Evolutionary conservation across 2,888 invertebrate species (phyloP).

Genomic region (Protula sp.): DNA sequence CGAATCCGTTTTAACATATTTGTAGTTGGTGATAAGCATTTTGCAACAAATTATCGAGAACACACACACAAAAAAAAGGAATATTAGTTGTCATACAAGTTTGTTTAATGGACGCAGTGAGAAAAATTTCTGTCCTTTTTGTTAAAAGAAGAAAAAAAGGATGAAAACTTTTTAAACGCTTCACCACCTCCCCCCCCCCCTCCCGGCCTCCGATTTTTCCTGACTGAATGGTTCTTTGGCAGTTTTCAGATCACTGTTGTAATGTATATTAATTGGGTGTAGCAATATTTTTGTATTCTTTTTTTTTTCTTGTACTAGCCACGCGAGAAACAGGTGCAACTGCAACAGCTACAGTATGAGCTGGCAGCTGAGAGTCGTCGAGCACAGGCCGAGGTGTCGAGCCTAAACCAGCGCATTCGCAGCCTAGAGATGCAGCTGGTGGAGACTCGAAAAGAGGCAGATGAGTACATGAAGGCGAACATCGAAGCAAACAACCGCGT

Average conservation of each 20-base stretch:
- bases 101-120: no score
- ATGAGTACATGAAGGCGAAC: slow-evolving; percentile 48
- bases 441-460: slow-evolving; percentile 48
- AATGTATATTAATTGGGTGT: no score
- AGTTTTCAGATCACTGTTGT: no score
- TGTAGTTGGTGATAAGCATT: no score
- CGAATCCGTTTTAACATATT: no score
- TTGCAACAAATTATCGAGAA: no score
- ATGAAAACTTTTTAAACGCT: not conserved
- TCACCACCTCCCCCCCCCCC: not conserved
- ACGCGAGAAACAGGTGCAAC: slow-evolving; percentile 43
- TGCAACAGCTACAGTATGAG: slow-evolving; percentile 50
- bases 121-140: not conserved
- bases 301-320: slow-evolving; percentile 29
- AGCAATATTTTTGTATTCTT: no score
- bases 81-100: no score
- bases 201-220: no score
- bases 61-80: no score
- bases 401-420: slow-evolving; percentile 35
- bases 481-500: slow-evolving; percentile 47
- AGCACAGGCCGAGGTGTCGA: slow-evolving; percentile 36
- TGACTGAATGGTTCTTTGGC: no score
- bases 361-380: slow-evolving; percentile 35
- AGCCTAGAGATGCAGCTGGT: slow-evolving; percentile 44
- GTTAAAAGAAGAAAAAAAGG: not conserved